A percentile compares a stretch with the other conserved stretches of the same genome.
Conservation (phyloP, 2,113 vertebrate genomes). For the Sinocyclocheilus grahami region DNA sequence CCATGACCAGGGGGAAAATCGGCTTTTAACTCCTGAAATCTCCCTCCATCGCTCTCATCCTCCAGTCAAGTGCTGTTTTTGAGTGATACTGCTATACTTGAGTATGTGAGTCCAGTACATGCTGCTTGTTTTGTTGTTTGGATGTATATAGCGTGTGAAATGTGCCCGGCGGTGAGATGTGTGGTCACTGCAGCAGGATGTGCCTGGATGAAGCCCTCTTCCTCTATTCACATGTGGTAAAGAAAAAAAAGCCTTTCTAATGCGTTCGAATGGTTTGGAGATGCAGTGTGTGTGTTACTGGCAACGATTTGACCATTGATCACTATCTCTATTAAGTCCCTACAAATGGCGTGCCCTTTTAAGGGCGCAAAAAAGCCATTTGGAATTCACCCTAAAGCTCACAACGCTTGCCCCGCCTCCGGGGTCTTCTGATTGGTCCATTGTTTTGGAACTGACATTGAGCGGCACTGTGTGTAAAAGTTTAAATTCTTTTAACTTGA, state of each 20-base stretch:
- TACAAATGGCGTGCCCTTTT: neutral
- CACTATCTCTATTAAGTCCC: no score
- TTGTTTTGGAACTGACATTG: no score
- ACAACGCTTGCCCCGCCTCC: no score
- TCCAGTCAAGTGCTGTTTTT: neutral
- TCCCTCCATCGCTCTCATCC: neutral
- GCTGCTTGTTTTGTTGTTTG: conserved; percentile 34
- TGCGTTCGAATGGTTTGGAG: neutral
- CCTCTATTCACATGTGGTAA: neutral
- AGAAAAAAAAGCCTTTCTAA: neutral
- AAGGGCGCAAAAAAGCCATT: no score
- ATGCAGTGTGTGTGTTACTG: conserved; percentile 4
- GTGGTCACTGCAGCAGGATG: conserved; percentile 34
- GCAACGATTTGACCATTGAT: neutral
- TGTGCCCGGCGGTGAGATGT: neutral
- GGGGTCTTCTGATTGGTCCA: no score
- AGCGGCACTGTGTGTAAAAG: no score
- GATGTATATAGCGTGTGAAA: neutral
- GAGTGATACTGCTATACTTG: neutral
- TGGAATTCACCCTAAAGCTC: no score
- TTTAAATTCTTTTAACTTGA: no score
- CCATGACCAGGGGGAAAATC: conserved; percentile 94
- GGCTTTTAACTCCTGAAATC: conserved; percentile 80
- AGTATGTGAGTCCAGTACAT: conserved; percentile 45
- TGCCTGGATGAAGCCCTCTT: conserved; percentile 39